Base-by-base conservation (phyloP, 2,888 invertebrate genomes). In the Drosophila phalerata region DNA sequence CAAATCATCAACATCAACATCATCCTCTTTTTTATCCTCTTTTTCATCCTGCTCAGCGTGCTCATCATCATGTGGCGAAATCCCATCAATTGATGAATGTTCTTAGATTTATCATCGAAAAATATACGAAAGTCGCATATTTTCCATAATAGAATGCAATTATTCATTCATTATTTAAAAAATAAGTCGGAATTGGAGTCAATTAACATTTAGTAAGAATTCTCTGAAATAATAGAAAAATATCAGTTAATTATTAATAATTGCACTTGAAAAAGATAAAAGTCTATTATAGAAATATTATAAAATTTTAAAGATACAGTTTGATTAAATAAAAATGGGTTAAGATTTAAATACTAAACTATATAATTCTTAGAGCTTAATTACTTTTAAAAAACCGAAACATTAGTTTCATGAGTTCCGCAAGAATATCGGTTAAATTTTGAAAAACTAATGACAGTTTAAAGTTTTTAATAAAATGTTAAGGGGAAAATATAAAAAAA, bases 11-110 rank as follows among this genome's bases (percentile, higher is more conserved):
- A 30, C 52, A 34, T 42, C 40, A n/a, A 28, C 43, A 15, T 34
- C 61, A 11, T 19, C 32, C 15, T 53, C 34, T 10, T 28, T 3
- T 19, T 30, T 1, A 19, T 6, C 22, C 11, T 17, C 34, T 3
- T 53, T 4, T 8, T 8, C 28, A 2, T 22, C 25, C 8, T 32
- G 15, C 43, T 34, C 37, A n/a, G 28, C 8, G 4, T 28, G 28
- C 28, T 28, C 28, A 28, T 28, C 28, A 28, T 28, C 53, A 19
- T 47, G 75, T 32, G 73, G 69, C 38, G 63, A 69, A 74, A 64
- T 45, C 19, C 48, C 79, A 60, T 58, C 77, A 47, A 34, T 61
- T 83, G 85, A 85, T 73, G 48, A 69, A 81, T 81, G 60, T 5
- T 22, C 37, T 25, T 38, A 62, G 81, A 77, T 85, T 85, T 57